phyloP scores from a whole-genome alignment of 2,797 vertebrate genomes.

The Fundulus diaphanus region DNA sequence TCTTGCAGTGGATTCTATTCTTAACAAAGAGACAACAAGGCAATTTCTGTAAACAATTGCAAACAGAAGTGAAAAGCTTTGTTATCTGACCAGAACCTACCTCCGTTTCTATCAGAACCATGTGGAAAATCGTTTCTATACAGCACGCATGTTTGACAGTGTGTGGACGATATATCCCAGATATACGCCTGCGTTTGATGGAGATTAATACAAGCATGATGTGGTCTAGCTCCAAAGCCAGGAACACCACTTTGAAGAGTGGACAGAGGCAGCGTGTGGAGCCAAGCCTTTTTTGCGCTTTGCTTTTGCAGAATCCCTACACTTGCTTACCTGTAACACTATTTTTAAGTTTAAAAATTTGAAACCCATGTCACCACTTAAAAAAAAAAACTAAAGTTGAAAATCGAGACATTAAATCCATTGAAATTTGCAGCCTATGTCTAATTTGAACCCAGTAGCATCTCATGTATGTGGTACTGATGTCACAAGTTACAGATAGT shows the following conservation, averaged over 20 bases:
- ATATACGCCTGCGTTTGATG: constrained; percentile 62
- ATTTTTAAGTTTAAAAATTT: neutral
- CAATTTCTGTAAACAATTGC: constrained; percentile 48
- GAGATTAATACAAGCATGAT: constrained; percentile 61
- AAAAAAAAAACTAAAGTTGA: neutral
- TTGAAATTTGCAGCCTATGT: too few relatives aligned
- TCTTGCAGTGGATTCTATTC: constrained; percentile 24
- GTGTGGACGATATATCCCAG: constrained; percentile 65
- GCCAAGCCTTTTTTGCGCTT: neutral
- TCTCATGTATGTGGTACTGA: neutral
- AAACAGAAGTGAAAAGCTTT: constrained; percentile 46
- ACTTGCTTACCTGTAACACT: neutral
- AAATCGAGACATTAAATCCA: neutral
- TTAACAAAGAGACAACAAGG: constrained; percentile 31
- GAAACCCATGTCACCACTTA: neutral
- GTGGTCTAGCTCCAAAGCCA: constrained; percentile 42
- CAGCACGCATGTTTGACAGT: constrained; percentile 78
- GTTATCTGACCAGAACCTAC: constrained; percentile 53
- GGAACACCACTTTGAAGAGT: constrained; percentile 37
- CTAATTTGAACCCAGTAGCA: neutral
- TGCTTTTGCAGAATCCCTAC: constrained; percentile 23
- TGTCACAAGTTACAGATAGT: neutral
- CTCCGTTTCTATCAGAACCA: constrained; percentile 74
- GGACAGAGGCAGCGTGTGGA: constrained; percentile 13
- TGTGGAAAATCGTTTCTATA: constrained; percentile 70